Percentiles rank a stretch among this genome's conserved stretches.
These are phyloP conservation scores for Oxygymnocypris stewartii DNA, from an alignment of 2,113 vertebrate genomes.

Conservation along the genomic window DNA sequence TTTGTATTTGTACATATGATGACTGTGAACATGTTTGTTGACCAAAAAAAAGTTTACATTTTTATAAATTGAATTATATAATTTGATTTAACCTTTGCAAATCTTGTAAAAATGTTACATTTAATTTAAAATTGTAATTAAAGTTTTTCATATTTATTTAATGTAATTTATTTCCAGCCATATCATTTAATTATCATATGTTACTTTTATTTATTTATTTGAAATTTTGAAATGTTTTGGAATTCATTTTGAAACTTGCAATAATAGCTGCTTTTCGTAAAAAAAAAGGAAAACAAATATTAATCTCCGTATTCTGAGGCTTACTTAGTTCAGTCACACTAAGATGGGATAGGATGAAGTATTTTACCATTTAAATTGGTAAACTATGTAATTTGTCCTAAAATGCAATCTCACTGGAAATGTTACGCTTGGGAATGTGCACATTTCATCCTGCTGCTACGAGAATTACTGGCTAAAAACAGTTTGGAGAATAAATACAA, in stretches of 20 bases:
- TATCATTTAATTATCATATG: too few species aligned
- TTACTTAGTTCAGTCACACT: background rate
- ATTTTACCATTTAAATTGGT: slow-evolving; percentile 6
- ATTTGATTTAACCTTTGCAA: too few species aligned
- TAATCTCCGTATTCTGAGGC: background rate
- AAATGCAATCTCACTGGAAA: background rate
- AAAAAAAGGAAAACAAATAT: background rate
- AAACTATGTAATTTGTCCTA: background rate
- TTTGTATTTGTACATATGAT: background rate
- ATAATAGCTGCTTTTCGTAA: too few species aligned
- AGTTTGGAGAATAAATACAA: slow-evolving; percentile 18
- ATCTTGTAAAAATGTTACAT: too few species aligned
- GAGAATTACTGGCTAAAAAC: slow-evolving; percentile 2
- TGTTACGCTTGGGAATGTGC: background rate
- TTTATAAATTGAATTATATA: too few species aligned
- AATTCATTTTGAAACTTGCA: too few species aligned
- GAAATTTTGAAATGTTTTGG: too few species aligned
- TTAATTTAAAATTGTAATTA: too few species aligned
- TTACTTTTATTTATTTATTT: too few species aligned
- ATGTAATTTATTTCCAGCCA: too few species aligned
- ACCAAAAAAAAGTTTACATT: too few species aligned
- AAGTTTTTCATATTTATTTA: too few species aligned
- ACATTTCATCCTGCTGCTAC: background rate
- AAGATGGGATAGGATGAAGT: background rate
- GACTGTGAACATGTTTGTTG: background rate